Conservation (phyloP, 2,797 vertebrate species). For the Fundulus diaphanus region DNA sequence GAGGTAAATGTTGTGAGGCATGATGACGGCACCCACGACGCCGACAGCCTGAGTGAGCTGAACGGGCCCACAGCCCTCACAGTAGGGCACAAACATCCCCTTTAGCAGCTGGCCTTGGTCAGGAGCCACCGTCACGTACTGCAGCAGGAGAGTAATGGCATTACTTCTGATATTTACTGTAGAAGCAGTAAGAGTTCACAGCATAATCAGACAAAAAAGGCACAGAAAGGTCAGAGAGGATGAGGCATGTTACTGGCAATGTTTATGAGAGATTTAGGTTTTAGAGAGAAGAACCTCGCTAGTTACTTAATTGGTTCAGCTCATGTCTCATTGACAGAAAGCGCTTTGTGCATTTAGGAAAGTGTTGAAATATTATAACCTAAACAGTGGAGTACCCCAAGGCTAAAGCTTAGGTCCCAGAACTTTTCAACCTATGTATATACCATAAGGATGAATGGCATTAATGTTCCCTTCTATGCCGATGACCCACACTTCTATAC, state of each 20-base stretch:
- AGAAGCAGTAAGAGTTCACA: not conserved
- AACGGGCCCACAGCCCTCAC: slow-evolving; percentile 79
- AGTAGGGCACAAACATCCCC: slow-evolving; percentile 93
- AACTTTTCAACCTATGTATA: too few species aligned
- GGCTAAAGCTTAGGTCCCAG: not conserved
- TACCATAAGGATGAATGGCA: too few species aligned
- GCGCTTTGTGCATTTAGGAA: not conserved
- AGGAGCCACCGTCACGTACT: slow-evolving; percentile 91
- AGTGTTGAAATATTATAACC: not conserved
- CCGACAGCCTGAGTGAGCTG: slow-evolving; percentile 95
- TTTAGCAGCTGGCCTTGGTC: slow-evolving; percentile 86
- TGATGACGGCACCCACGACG: slow-evolving; percentile 96
- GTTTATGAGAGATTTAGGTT: too few species aligned
- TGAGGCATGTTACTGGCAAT: not conserved
- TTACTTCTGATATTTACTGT: not conserved
- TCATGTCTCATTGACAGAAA: not conserved
- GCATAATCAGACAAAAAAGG: not conserved
- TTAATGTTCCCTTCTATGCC: too few species aligned
- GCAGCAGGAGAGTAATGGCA: not conserved
- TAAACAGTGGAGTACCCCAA: not conserved
- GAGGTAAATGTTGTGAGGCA: slow-evolving; percentile 98
- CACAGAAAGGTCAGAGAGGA: not conserved
- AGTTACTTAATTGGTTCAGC: not conserved
- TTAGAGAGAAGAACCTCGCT: too few species aligned
- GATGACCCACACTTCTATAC: too few species aligned